Evolutionary conservation across 2,888 invertebrate genomes (phyloP), one percentile per base, ranked within the genome.

Genomic region (Acanthopleura granulata): DNA sequence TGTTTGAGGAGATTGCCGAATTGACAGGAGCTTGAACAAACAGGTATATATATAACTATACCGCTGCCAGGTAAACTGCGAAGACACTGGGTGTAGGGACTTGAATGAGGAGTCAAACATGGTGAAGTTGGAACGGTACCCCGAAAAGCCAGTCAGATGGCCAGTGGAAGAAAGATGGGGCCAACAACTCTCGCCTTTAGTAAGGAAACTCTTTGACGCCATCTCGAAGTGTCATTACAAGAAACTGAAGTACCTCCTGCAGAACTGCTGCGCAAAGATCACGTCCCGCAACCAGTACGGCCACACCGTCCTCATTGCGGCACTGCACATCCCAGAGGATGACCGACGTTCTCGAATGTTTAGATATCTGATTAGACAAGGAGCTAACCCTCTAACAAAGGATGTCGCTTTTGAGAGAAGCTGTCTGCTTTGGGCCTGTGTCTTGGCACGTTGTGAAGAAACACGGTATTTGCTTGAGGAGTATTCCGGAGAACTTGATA

Each of bases 401-500:
- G 87, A 88, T 72, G 76, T 74, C 0, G 79, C 76, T 27, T 75
- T 83, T 40, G 79, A 82, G 62, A 78, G 87, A 22, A 81, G 81
- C 40, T 84, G 84, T 1, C 74, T 89, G 50, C 79, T 81, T 0
- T 89, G 89, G 88, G 85, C 86, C 1, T 82, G 83, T 70, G 51
- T 81, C 11, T 79, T 88, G 25, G 84, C 85, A 0, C 76, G 86
- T 27, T 69, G 66, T 14, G 79, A 80, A 30, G 82, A 87, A 77
- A 82, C 83, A 9, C 70, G 78, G 27, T 40, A 80, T 22, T 72
- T 89, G 4, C 75, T 89, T 49, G 81, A 85, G 11, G 80, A 80
- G 1, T 81, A 82, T 27, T 80, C 81, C 62, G 86, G 87, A 11
- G 87, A 88, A 72, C 77, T 88, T n/a, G 81, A 88, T 73, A 82